These are phyloP conservation scores for Clarias batrachus DNA, from an alignment of 2,113 vertebrate genomes.

Conservation along the genomic window DNA sequence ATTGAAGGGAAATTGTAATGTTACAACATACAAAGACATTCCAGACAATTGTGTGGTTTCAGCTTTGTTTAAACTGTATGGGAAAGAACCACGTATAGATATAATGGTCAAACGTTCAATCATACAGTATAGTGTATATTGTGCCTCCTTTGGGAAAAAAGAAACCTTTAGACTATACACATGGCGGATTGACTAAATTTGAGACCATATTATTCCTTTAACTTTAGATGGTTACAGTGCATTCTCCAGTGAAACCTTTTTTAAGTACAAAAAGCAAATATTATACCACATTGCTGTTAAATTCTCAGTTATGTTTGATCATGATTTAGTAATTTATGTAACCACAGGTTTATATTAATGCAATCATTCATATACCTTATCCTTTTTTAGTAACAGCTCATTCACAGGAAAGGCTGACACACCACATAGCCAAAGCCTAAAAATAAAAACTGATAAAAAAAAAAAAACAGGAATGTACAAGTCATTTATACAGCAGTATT, in stretches of 20 bases:
- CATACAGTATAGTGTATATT: neutral
- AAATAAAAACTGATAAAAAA: neutral
- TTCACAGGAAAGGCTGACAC: neutral
- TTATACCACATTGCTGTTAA: neutral
- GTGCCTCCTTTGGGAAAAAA: neutral
- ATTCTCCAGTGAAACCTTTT: neutral
- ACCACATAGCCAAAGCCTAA: neutral
- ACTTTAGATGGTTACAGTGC: neutral
- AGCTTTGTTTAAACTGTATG: neutral
- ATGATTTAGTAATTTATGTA: neutral
- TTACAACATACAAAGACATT: neutral
- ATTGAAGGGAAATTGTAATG: neutral
- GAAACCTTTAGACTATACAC: no score
- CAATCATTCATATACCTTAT: neutral
- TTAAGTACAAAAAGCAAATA: neutral
- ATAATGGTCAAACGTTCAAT: neutral
- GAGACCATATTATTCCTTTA: neutral
- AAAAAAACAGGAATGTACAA: neutral
- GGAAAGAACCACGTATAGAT: neutral
- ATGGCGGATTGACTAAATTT: no score
- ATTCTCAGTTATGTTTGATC: neutral
- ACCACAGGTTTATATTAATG: neutral
- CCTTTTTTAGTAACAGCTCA: neutral
- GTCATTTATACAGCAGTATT: neutral
- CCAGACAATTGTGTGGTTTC: neutral